Percentiles rank a stretch among this genome's conserved stretches.
These are phyloP conservation scores for Podilymbus podiceps DNA, from an alignment of 2,113 vertebrate genomes.

Conservation along the genomic window DNA sequence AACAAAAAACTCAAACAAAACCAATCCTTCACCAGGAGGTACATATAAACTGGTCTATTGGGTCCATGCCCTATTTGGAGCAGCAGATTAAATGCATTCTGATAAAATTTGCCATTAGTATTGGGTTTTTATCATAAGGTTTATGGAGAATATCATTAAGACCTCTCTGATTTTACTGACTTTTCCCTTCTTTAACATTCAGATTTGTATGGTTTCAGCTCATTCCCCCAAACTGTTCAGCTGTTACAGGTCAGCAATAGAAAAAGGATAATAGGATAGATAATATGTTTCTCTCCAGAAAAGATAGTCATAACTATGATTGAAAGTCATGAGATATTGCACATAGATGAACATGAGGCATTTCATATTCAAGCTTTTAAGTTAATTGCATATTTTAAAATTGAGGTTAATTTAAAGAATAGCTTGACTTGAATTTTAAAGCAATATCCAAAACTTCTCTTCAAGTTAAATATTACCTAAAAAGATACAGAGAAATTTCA, in stretches of 20 bases:
- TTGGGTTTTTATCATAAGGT: neutral
- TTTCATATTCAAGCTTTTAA: neutral
- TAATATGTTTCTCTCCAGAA: neutral
- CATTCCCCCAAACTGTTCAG: neutral
- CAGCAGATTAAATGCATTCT: neutral
- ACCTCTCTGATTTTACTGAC: neutral
- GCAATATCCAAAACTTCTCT: neutral
- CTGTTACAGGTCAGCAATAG: neutral
- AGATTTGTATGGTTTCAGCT: neutral
- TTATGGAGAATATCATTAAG: neutral
- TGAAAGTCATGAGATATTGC: neutral
- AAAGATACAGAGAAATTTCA: neutral
- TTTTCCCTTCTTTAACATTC: neutral
- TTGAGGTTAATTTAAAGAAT: neutral
- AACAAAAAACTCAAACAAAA: neutral
- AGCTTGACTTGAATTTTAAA: neutral
- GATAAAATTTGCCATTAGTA: neutral
- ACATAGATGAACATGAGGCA: neutral
- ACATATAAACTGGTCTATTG: neutral
- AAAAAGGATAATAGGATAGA: neutral
- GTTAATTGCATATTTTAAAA: neutral
- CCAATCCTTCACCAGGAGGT: neutral
- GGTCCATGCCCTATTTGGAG: neutral
- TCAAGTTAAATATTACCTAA: neutral
- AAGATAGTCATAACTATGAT: neutral